Conservation (phyloP, 2,113 vertebrate genomes). For the Sorex fumeus region DNA sequence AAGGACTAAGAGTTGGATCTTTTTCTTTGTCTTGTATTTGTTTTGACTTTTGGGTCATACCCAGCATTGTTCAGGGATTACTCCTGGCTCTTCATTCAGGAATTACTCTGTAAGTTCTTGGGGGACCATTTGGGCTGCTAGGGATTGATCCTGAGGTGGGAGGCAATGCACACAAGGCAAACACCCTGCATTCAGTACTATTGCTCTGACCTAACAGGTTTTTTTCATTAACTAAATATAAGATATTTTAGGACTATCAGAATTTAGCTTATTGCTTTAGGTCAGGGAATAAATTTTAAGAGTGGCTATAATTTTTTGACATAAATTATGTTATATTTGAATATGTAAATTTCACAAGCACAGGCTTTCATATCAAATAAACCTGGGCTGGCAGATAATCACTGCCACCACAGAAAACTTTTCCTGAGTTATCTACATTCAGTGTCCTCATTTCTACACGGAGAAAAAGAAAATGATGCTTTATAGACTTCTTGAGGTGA, state of each 20-base stretch:
- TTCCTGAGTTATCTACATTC: background rate
- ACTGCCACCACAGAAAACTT: background rate
- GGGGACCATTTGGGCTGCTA: too few relatives aligned
- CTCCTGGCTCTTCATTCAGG: too few relatives aligned
- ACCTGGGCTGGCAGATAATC: background rate
- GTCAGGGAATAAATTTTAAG: slow-evolving; percentile 7
- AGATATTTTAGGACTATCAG: background rate
- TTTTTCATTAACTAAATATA: too few relatives aligned
- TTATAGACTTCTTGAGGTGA: background rate
- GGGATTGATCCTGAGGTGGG: too few relatives aligned
- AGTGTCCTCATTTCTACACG: too few relatives aligned
- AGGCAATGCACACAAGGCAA: too few relatives aligned
- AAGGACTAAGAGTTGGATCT: background rate
- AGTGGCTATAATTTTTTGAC: background rate
- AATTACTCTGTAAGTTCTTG: too few relatives aligned
- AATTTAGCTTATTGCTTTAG: slow-evolving; percentile 18
- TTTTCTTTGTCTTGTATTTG: background rate
- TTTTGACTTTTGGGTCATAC: too few relatives aligned
- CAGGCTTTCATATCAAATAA: background rate
- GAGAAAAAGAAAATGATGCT: too few relatives aligned
- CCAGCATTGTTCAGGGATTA: too few relatives aligned
- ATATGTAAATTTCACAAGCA: background rate
- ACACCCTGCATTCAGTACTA: too few relatives aligned
- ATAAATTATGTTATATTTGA: background rate
- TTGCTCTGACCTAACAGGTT: too few relatives aligned